Percentiles rank a stretch among this genome's conserved stretches.
phyloP scores from a whole-genome alignment of 2,888 invertebrate genomes.

The Nipponacmea schrenckii region DNA sequence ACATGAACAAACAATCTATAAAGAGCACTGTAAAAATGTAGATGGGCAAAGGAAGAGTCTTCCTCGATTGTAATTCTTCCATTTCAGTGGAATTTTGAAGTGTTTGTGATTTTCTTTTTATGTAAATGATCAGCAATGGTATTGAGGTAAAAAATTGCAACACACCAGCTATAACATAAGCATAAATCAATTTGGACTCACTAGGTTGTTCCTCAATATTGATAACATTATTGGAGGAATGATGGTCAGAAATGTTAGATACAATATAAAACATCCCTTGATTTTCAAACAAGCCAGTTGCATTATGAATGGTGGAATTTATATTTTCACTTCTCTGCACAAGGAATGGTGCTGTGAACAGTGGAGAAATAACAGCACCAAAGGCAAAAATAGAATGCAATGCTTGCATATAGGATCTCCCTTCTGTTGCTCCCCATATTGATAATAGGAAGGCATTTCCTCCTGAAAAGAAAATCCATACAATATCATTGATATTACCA shows the following conservation, averaged over 20 bases:
- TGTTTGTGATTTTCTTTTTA: constrained; percentile 9
- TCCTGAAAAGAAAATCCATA: constrained; percentile 31
- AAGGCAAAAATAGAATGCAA: constrained; percentile 67
- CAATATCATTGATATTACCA: neutral
- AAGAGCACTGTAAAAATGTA: constrained; percentile 17
- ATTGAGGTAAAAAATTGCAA: constrained; percentile 6
- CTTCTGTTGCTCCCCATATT: constrained; percentile 50
- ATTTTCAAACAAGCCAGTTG: constrained; percentile 21
- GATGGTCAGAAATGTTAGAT: constrained; percentile 13
- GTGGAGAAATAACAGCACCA: constrained; percentile 67
- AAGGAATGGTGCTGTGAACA: constrained; percentile 66
- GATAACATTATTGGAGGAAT: constrained; percentile 3
- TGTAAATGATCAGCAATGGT: constrained; percentile 1
- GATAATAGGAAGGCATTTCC: constrained; percentile 61
- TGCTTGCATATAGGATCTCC: constrained; percentile 66
- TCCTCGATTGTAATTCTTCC: no score
- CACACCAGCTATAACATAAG: constrained; percentile 14
- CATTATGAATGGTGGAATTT: neutral
- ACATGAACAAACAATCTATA: constrained; percentile 23
- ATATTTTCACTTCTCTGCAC: neutral
- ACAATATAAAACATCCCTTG: constrained; percentile 6
- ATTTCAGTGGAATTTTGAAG: constrained; percentile 13
- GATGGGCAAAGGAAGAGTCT: neutral
- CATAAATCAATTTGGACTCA: constrained; percentile 11
- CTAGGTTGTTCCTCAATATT: neutral